Percentiles rank a stretch among this genome's conserved stretches.
phyloP scores from a whole-genome alignment of 2,888 invertebrate species.

The Agelastica alni region DNA sequence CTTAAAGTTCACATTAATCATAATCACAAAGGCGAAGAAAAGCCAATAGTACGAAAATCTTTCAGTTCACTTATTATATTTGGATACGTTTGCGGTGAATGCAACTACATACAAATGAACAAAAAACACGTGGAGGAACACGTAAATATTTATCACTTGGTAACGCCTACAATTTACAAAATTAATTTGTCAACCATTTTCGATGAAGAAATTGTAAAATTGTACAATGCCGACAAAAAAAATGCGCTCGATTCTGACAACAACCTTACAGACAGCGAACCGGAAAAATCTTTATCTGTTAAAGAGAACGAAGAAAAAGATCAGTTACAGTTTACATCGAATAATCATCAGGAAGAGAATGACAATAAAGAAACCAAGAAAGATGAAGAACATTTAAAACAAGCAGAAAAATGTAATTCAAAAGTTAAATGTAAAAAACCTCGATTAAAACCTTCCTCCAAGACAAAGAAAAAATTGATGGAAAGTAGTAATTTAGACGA shows the following conservation, averaged over 20 bases:
- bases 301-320: too few relatives aligned
- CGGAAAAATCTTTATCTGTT: not conserved
- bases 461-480: conserved; percentile 24
- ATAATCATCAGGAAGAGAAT: not conserved
- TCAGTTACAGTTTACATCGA: too few relatives aligned
- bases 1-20: conserved; percentile 42
- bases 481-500: not conserved
- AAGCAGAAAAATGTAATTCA: conserved; percentile 18
- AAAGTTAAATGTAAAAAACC: conserved; percentile 32
- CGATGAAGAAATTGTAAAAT: conserved; percentile 28
- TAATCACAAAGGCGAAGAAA: conserved; percentile 38
- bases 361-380: too few relatives aligned
- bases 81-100: conserved; percentile 68
- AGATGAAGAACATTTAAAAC: conserved; percentile 6
- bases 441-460: conserved; percentile 29
- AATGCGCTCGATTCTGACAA: too few relatives aligned
- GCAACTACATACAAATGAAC: conserved; percentile 74
- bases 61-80: conserved; percentile 35
- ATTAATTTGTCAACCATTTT: conserved; percentile 48
- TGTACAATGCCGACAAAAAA: too few relatives aligned
- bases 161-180: conserved; percentile 55
- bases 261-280: too few relatives aligned
- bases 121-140: conserved; percentile 67
- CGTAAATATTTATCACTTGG: conserved; percentile 61
- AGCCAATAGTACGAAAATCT: conserved; percentile 26